Evolutionary conservation across 2,113 vertebrate species (phyloP), one percentile per base, ranked within the genome.

Genomic region (Perca fluviatilis): DNA sequence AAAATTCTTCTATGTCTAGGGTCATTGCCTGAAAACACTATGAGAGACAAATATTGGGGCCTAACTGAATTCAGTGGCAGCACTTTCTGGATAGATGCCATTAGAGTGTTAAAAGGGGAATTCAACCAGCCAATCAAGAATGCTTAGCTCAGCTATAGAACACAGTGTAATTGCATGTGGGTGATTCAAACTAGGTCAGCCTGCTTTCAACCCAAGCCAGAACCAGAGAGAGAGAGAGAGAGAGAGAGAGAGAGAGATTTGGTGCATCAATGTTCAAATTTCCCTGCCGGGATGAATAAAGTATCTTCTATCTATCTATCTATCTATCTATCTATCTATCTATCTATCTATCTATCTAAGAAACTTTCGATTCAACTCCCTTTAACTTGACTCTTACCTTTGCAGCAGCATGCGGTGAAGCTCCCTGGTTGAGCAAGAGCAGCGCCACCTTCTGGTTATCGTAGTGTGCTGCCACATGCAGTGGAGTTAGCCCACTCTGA

Each of bases 361-460:
- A 65, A 74, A 46, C 73, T 27, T 80, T 80, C 0, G 1, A 74
- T 77, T n/a, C 13, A 3, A 40, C 71, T 16, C 69, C 18, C n/a
- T 10, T 13, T 14, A 15, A 47, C 19, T 6, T 6, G 67, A 12
- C 49, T 60, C 86, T 89, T 98, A 99, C 98, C 98, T 99, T 99
- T 36, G 98, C 98, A 16, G 98, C 96, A 11, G 97, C 97, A 0
- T 99, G 98, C 5, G 98, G 98, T 62, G 98, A 99, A 53, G 98
- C 98, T 95, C 98, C 98, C 95, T 99, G 98, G 95, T 99, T 97
- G 95, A 99, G 95, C 80, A 99, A 95, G 47, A 99, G 96, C 76
- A 99, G 97, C 63, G 98, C 98, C 96, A 99, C 98, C 95, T 99
- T 99, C 96, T 99, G 98, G 94, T 99, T 99, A 96, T 99, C 98